phyloP scores from a whole-genome alignment of 2,113 vertebrate genomes.

The Aspiorhynchus laticeps region DNA sequence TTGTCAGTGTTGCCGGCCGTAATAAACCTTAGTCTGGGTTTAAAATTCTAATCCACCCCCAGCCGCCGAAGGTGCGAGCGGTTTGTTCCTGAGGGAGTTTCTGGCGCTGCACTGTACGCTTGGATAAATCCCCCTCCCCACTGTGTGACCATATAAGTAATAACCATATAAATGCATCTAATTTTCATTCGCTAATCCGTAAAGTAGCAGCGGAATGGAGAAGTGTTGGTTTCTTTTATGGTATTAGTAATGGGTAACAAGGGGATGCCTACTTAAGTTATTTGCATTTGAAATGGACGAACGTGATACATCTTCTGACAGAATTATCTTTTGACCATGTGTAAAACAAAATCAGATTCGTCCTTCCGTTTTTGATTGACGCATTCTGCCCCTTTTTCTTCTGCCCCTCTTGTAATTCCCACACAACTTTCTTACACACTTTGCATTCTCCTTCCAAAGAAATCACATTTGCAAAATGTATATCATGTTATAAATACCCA shows the following conservation, averaged over 20 bases:
- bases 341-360: conserved; percentile 71
- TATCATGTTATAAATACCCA: neutral
- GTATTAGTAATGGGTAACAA: conserved; percentile 77
- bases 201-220: conserved; percentile 69
- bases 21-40: conserved; percentile 41
- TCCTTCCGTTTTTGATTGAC: conserved; percentile 60
- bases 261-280: conserved; percentile 78
- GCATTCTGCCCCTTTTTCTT: conserved; percentile 63
- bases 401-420: conserved; percentile 25
- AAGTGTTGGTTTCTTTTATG: conserved; percentile 74
- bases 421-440: neutral
- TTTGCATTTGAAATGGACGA: conserved; percentile 75
- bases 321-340: conserved; percentile 73
- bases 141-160: conserved; percentile 66
- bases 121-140: conserved; percentile 51
- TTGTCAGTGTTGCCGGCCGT: conserved; percentile 29
- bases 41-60: conserved; percentile 56
- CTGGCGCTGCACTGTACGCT: conserved; percentile 34
- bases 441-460: neutral
- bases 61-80: conserved; percentile 44
- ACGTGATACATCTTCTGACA: conserved; percentile 71
- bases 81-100: conserved; percentile 44
- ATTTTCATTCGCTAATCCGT: conserved; percentile 78
- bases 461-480: neutral
- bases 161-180: conserved; percentile 78